These are phyloP conservation scores for Contarinia nasturtii DNA, from an alignment of 1,140 invertebrate genomes.

Conservation along the genomic window DNA sequence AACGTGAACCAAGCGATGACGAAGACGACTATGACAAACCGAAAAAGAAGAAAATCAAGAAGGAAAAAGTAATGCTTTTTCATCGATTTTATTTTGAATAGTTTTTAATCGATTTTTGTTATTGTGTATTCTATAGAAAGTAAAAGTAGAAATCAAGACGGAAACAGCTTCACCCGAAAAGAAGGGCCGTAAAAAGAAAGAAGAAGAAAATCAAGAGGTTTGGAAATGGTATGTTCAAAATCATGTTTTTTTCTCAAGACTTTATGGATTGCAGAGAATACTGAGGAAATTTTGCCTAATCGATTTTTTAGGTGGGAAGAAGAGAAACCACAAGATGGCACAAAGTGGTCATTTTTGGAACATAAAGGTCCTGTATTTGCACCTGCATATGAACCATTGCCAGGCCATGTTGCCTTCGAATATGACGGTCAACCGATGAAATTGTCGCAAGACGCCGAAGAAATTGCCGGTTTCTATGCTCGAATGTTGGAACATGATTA, in stretches of 20 bases:
- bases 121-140: neutral
- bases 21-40: constrained; percentile 36
- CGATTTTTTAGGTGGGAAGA: constrained; percentile 99
- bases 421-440: constrained; percentile 85
- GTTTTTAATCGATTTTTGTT: too few relatives aligned
- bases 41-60: constrained; percentile 31
- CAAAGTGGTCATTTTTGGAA: constrained; percentile 90
- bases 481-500: constrained; percentile 99
- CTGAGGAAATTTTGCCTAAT: too few relatives aligned
- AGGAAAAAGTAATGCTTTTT: constrained; percentile 18
- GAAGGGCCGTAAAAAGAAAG: constrained; percentile 48
- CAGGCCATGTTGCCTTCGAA: constrained; percentile 74
- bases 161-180: constrained; percentile 17
- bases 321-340: constrained; percentile 77
- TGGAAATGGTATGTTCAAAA: constrained; percentile 71
- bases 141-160: constrained; percentile 7
- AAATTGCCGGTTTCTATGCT: constrained; percentile 95
- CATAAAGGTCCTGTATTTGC: constrained; percentile 98
- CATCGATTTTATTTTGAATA: too few relatives aligned
- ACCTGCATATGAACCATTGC: constrained; percentile 80
- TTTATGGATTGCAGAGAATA: too few relatives aligned
- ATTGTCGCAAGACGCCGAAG: constrained; percentile 68
- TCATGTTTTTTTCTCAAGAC: neutral
- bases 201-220: constrained; percentile 65
- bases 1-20: constrained; percentile 34